Percentiles rank a stretch among this genome's conserved stretches.
Evolutionary conservation across 2,797 vertebrate genomes (phyloP).

Genomic region (Danio kyathit): DNA sequence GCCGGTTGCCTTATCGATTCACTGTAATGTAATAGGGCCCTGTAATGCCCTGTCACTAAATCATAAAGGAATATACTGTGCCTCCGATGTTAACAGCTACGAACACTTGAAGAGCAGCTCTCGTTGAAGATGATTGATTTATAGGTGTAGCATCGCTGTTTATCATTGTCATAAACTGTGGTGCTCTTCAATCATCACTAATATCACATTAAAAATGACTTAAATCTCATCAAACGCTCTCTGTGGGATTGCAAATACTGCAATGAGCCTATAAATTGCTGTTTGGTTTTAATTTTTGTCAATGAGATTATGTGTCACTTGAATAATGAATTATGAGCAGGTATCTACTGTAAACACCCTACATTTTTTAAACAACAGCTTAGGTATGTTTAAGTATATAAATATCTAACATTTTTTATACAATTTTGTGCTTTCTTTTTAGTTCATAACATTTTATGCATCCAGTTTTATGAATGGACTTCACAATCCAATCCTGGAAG

Average conservation of each 20-base stretch:
- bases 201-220: conserved; percentile 23
- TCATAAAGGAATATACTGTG: background rate
- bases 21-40: background rate
- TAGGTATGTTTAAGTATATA: no score
- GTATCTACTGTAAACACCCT: background rate
- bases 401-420: no score
- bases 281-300: conserved; percentile 1
- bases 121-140: background rate
- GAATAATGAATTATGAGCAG: background rate
- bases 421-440: no score
- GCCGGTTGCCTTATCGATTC: conserved; percentile 9
- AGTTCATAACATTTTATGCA: no score
- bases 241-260: background rate
- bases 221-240: conserved; percentile 13
- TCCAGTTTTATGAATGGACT: no score
- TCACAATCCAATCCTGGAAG: no score
- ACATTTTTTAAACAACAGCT: background rate
- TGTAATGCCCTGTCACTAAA: conserved; percentile 22
- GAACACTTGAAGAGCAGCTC: background rate
- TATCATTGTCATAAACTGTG: background rate
- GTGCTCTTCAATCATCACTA: conserved; percentile 1
- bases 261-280: background rate
- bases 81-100: background rate
- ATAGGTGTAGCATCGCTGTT: background rate
- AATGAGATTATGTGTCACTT: background rate